A percentile compares a stretch with the other conserved stretches of the same genome.
phyloP scores from a whole-genome alignment of 2,797 vertebrate genomes.

The Epinephelus awoara region DNA sequence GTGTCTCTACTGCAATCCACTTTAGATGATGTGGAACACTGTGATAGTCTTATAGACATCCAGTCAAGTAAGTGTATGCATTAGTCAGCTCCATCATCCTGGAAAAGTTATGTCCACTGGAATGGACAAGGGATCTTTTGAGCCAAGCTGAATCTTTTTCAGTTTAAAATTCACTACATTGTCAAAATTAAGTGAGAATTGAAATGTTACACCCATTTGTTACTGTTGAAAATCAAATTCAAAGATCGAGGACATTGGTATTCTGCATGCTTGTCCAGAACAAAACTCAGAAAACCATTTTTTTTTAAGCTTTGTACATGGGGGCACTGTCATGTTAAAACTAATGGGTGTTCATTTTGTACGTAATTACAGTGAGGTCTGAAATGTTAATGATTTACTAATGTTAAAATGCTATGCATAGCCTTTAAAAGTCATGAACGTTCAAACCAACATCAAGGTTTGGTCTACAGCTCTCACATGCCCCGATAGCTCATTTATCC shows the following conservation, averaged over 20 bases:
- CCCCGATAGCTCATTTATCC: slow-evolving; percentile 54
- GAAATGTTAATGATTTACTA: background rate
- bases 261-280: background rate
- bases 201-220: background rate
- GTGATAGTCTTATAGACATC: too few species aligned
- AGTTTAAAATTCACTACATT: too few species aligned
- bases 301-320: background rate
- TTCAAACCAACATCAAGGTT: slow-evolving; percentile 36
- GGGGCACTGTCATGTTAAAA: background rate
- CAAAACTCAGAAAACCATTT: background rate
- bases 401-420: background rate
- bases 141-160: too few species aligned
- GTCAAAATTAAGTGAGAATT: too few species aligned
- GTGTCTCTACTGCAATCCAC: too few species aligned
- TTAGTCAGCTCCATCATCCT: too few species aligned
- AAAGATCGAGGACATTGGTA: background rate
- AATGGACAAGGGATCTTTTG: too few species aligned
- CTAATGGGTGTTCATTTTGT: background rate
- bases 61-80: too few species aligned
- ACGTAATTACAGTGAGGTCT: background rate
- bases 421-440: slow-evolving; percentile 10
- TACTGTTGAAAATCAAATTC: background rate
- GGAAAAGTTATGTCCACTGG: too few species aligned
- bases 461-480: slow-evolving; percentile 34
- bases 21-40: too few species aligned